phyloP scores from a whole-genome alignment of 2,113 vertebrate genomes.

The Nipponia nippon region DNA sequence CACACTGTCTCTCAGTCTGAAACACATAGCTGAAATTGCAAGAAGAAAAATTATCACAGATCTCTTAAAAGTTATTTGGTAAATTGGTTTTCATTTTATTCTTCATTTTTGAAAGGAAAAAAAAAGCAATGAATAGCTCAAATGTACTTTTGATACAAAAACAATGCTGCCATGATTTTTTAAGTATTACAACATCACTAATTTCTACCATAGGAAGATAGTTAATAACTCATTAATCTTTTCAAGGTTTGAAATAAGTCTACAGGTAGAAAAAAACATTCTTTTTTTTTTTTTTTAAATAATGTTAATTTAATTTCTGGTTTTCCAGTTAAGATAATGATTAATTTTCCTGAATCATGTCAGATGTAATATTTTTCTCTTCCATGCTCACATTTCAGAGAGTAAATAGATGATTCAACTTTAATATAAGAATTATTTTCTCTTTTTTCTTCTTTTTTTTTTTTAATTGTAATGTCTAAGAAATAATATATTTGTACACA shows the following conservation, averaged over 20 bases:
- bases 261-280: background rate
- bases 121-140: background rate
- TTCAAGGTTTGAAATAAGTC: background rate
- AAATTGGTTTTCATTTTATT: background rate
- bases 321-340: background rate
- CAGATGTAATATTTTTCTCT: background rate
- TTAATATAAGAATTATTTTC: background rate
- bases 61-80: background rate
- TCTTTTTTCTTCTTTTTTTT: background rate
- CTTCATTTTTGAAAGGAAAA: background rate
- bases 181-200: background rate
- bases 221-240: background rate
- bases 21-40: background rate
- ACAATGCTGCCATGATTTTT: background rate
- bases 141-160: background rate
- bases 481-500: background rate
- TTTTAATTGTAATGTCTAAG: background rate
- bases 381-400: background rate
- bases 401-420: background rate
- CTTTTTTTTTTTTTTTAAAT: rapidly evolving
- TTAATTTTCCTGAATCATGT: background rate
- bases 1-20: background rate
- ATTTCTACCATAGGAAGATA: background rate
- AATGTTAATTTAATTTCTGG: background rate
- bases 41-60: background rate